These are phyloP conservation scores for Oeneis ivallda DNA, from an alignment of 2,888 invertebrate genomes.

Conservation along the genomic window DNA sequence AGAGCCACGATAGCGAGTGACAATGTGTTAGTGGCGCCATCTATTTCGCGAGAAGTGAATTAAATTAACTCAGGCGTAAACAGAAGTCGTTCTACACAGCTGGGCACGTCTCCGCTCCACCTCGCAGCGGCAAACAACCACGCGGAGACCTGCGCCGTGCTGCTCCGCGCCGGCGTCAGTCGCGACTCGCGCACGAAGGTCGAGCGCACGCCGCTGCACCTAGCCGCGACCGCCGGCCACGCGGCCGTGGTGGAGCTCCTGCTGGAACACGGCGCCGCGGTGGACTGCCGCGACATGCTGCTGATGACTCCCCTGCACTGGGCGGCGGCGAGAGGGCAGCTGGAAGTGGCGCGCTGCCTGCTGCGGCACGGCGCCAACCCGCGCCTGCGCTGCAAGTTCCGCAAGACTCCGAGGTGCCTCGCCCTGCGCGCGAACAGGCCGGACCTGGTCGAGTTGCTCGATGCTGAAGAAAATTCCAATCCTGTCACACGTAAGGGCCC, in stretches of 20 bases:
- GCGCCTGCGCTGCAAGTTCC: slow-evolving; percentile 68
- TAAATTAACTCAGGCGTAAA: no score
- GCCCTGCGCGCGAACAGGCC: slow-evolving; percentile 43
- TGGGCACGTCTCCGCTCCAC: slow-evolving; percentile 95
- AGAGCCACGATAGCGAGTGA: no score
- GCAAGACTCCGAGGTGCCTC: slow-evolving; percentile 56
- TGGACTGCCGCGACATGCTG: slow-evolving; percentile 65
- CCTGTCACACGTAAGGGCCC: no score
- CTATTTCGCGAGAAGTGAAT: no score
- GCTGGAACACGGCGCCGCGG: slow-evolving; percentile 59
- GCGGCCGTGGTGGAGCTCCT: slow-evolving; percentile 88
- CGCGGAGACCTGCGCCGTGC: slow-evolving; percentile 88
- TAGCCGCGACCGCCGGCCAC: slow-evolving; percentile 93
- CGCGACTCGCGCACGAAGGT: slow-evolving; percentile 95
- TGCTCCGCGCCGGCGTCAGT: slow-evolving; percentile 92
- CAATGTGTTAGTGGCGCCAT: no score
- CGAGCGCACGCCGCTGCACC: slow-evolving; percentile 94
- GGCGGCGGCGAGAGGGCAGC: slow-evolving; percentile 93
- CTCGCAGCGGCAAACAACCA: slow-evolving; percentile 90
- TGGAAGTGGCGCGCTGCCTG: slow-evolving; percentile 82
- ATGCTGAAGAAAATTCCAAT: slow-evolving; percentile 33
- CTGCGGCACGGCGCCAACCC: slow-evolving; percentile 89
- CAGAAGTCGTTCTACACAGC: slow-evolving; percentile 70
- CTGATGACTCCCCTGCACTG: slow-evolving; percentile 94
- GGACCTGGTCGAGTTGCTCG: slow-evolving; percentile 45